Evolutionary conservation across 2,797 vertebrate species (phyloP).

Genomic region (Calcarius lapponicus): DNA sequence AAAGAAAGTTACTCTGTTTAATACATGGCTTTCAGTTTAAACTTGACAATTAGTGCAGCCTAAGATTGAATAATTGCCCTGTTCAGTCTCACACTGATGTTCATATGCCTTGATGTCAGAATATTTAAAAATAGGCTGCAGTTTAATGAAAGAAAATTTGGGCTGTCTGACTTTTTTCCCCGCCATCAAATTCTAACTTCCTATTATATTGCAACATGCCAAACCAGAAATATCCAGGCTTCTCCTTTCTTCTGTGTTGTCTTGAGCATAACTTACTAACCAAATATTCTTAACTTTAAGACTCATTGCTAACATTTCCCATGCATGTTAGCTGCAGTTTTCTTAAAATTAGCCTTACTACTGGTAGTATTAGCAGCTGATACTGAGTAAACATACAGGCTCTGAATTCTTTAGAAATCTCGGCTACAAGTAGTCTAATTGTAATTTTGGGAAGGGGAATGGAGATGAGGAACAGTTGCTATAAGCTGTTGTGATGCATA

Average conservation of each 20-base stretch:
- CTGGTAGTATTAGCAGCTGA: neutral
- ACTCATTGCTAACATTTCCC: neutral
- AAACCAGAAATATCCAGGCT: neutral
- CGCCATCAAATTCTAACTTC: neutral
- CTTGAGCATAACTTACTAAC: neutral
- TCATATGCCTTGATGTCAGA: neutral
- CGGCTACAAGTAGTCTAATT: neutral
- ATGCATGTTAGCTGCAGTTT: neutral
- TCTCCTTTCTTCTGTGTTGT: neutral
- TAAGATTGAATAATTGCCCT: neutral
- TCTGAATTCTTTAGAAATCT: neutral
- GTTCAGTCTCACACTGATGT: neutral
- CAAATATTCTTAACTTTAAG: neutral
- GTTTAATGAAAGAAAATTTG: neutral
- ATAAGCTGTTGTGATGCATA: neutral
- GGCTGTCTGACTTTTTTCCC: neutral
- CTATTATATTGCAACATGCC: neutral
- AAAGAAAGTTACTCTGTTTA: neutral
- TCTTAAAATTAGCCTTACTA: neutral
- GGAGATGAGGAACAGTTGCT: neutral
- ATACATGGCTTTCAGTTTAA: constrained; percentile 26
- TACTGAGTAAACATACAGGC: neutral
- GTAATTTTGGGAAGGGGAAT: neutral
- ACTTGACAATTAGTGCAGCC: neutral
- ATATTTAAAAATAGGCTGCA: neutral